A percentile compares a stretch with the other conserved stretches of the same genome.
Evolutionary conservation across 2,888 invertebrate genomes (phyloP).

Genomic region (Melipona beecheii): DNA sequence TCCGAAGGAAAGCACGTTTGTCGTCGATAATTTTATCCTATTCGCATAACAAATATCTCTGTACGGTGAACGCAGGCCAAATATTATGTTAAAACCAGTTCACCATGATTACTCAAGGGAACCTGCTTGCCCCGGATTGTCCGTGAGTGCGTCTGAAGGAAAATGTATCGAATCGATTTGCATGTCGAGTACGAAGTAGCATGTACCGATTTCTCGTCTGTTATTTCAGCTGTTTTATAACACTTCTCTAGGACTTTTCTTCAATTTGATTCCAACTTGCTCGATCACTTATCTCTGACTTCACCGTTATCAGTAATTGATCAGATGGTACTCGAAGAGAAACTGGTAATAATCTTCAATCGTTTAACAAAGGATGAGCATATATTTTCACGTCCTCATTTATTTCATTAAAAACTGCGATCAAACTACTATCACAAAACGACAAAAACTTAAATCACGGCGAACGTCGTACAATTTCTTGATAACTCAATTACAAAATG

Average conservation of each 20-base stretch:
- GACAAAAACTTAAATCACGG: too few relatives aligned
- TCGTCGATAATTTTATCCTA: conserved; percentile 57
- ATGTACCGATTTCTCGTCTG: conserved; percentile 27
- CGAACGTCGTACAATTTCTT: not conserved
- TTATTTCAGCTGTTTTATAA: conserved; percentile 12
- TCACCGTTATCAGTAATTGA: conserved; percentile 1
- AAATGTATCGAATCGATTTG: conserved; percentile 25
- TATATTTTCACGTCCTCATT: not conserved
- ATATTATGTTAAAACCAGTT: conserved; percentile 65
- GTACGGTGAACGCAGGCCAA: conserved; percentile 31
- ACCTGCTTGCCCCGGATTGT: conserved; percentile 29
- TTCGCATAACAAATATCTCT: conserved; percentile 56
- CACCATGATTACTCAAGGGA: conserved; percentile 50
- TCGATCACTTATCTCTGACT: not conserved
- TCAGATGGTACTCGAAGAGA: not conserved
- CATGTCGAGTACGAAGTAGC: conserved; percentile 25
- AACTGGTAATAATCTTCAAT: not conserved
- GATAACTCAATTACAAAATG: not conserved
- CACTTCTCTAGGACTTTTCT: not conserved
- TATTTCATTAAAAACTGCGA: not conserved
- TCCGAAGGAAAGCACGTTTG: conserved; percentile 21
- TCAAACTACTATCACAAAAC: not conserved
- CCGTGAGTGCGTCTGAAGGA: not conserved
- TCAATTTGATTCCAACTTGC: not conserved
- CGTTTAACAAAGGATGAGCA: not conserved